Base-by-base conservation (phyloP, 92 coral and sea anemone species). In the Parazoanthus darwini region DNA sequence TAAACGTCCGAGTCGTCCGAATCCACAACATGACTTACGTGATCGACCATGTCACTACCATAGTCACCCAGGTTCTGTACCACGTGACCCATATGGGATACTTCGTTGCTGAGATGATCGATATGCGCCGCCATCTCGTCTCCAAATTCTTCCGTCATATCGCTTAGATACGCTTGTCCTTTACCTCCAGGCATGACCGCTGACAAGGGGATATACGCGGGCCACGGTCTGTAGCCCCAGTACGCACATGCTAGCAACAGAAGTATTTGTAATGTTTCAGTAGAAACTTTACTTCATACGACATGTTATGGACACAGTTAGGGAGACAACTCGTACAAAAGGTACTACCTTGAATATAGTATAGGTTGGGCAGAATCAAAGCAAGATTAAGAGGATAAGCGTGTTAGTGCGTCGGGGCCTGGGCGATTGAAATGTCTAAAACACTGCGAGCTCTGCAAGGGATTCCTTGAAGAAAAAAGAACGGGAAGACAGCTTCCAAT, bases 111-210 rank as follows among this genome's bases (percentile, higher is more conserved):
- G 37, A 85, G 89, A 9, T 90, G 88, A 10, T 86, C 43, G 73
- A 94, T 94, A 81, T 89, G 94, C 26, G 95, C 89, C 46, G 93
- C 92, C 91, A 94, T 81, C 66, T 90, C 93, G 44, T 94, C 93
- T 5, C 93, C 94, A 58, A 91, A 79, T 83, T 82, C 89, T 88
- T 94, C 92, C 16, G 98, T 93, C 80, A 88, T 91, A 51, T 93
- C 93, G 20, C 94, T 79, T 11, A 94, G 90, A 80, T 91, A 94
- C 23, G 91, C 88, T 63, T 93, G 96, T 8, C 92, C 98, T 78
- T 88, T 78, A 8, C 94, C 98, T 59, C 96, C 98, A 29, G 94
- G 98, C 82, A 93, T 86, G 18, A 88, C 84, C 3, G 51, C 81
- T 42, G 88, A 84, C 18, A 93, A 78, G 48, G 98, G 98, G 18